Conservation (phyloP, 2,888 invertebrate species). For the Abscondita cerata region DNA sequence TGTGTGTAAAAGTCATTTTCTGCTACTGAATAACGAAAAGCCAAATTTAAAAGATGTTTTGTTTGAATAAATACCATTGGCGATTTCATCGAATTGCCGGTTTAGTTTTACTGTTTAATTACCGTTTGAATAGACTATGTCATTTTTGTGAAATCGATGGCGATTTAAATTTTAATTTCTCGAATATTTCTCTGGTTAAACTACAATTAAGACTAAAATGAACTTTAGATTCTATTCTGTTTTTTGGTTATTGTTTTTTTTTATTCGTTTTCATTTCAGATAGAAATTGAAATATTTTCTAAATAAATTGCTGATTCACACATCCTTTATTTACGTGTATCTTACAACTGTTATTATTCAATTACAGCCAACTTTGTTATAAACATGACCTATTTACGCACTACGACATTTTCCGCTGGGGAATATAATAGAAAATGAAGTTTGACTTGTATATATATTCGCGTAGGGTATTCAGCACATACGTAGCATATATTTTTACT, state of each 20-base stretch:
- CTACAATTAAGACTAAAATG: too few relatives aligned
- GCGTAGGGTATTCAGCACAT: background rate
- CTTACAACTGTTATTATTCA: slow-evolving; percentile 10
- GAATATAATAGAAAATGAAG: slow-evolving; percentile 7
- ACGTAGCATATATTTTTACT: background rate
- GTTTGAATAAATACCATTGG: too few relatives aligned
- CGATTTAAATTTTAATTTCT: too few relatives aligned
- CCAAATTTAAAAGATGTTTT: too few relatives aligned
- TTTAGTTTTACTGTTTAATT: background rate
- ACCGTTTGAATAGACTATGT: background rate
- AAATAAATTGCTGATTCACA: slow-evolving; percentile 6
- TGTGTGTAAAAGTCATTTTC: background rate
- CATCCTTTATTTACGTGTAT: slow-evolving; percentile 1
- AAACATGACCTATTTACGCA: slow-evolving; percentile 7
- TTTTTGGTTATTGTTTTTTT: too few relatives aligned
- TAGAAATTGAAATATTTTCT: background rate
- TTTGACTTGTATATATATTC: background rate
- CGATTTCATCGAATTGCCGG: too few relatives aligned
- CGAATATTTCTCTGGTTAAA: too few relatives aligned
- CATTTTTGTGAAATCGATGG: background rate
- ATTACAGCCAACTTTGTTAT: background rate
- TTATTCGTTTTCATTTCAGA: too few relatives aligned
- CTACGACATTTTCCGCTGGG: slow-evolving; percentile 4
- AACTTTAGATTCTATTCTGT: too few relatives aligned
- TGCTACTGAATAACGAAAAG: too few relatives aligned